Percentiles rank a stretch among this genome's conserved stretches.
Evolutionary conservation across 2,888 invertebrate genomes (phyloP).

Genomic region (Lymantria monacha): DNA sequence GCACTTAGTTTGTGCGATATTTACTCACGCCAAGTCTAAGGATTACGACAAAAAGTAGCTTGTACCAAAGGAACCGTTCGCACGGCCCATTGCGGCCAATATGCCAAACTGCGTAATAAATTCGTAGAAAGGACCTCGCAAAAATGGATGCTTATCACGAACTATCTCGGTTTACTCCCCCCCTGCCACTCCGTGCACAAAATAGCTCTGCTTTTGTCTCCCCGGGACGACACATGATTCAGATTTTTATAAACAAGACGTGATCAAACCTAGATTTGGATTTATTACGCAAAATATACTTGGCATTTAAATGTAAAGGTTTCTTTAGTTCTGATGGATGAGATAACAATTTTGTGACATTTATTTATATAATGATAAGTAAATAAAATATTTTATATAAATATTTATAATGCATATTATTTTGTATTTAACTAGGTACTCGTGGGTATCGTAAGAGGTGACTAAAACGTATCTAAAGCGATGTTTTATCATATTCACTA

Average conservation of each 20-base stretch:
- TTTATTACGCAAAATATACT: slow-evolving; percentile 1
- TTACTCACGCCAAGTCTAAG: background rate
- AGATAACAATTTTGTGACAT: background rate
- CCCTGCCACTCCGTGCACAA: slow-evolving; percentile 16
- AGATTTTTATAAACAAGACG: slow-evolving; percentile 22
- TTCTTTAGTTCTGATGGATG: background rate
- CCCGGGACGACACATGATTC: slow-evolving; percentile 9
- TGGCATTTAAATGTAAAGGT: background rate
- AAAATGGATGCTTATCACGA: slow-evolving; percentile 49
- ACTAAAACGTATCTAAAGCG: no score
- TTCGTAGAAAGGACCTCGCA: slow-evolving; percentile 39
- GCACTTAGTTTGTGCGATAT: background rate
- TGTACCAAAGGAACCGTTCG: slow-evolving; percentile 2
- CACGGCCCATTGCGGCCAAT: slow-evolving; percentile 36
- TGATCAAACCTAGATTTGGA: slow-evolving; percentile 5
- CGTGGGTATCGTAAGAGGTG: no score
- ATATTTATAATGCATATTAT: no score
- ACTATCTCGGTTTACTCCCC: slow-evolving; percentile 33
- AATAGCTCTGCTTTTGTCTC: slow-evolving; percentile 51
- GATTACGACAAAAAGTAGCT: slow-evolving; percentile 7
- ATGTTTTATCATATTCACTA: no score
- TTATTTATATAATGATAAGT: no score
- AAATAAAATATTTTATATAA: no score
- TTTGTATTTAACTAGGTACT: no score
- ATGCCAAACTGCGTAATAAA: slow-evolving; percentile 50